Conservation (phyloP, 1,140 invertebrate genomes). For the Cheumatopsyche charites region DNA sequence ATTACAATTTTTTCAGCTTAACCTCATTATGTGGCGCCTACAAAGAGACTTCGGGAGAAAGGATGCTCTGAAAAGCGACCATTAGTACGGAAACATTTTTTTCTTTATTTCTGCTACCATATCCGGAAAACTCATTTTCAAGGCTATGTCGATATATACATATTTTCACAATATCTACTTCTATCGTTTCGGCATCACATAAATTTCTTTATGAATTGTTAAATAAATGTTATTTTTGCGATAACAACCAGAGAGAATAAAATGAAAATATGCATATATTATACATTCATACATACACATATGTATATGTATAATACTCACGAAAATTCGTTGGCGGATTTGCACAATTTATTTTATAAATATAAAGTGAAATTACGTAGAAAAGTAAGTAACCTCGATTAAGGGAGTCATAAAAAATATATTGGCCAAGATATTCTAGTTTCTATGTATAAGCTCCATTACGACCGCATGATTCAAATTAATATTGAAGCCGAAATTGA, state of each 20-base stretch:
- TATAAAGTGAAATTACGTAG: not conserved
- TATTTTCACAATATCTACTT: not conserved
- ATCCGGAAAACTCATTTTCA: conserved; percentile 9
- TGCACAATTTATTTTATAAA: conserved; percentile 9
- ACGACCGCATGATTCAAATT: not conserved
- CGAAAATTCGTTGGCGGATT: too few species aligned
- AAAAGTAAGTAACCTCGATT: not conserved
- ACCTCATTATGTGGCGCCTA: conserved; percentile 27
- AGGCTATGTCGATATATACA: not conserved
- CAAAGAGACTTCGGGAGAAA: conserved; percentile 2
- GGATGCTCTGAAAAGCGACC: conserved; percentile 10
- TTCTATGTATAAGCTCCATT: not conserved
- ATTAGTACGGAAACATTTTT: conserved; percentile 27
- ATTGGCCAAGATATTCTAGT: not conserved
- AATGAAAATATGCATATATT: not conserved
- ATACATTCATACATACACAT: too few species aligned
- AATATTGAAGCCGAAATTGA: conserved; percentile 11
- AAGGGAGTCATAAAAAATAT: not conserved
- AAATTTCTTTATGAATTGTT: conserved; percentile 4
- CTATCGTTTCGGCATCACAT: not conserved
- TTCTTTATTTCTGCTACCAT: not conserved
- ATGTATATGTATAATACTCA: too few species aligned
- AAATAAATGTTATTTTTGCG: conserved; percentile 2
- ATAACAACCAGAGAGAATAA: conserved; percentile 12
- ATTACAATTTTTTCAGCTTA: conserved; percentile 18